Evolutionary conservation across 2,888 invertebrate genomes (phyloP).

Genomic region (Mamestra brassicae): DNA sequence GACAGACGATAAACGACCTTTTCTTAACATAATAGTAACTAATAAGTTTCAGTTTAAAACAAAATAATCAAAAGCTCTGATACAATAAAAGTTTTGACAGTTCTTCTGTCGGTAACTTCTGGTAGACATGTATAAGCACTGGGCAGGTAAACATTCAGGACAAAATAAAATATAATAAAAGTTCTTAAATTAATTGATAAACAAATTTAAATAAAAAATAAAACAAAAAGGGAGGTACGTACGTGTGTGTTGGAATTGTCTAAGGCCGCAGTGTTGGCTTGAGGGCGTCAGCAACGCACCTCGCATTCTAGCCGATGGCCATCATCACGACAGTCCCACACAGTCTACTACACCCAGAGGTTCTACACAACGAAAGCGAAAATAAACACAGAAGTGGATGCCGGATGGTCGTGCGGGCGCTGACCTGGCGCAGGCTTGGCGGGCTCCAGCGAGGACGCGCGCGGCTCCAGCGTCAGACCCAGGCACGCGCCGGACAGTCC

Average conservation of each 20-base stretch:
- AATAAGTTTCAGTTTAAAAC: slow-evolving; percentile 1
- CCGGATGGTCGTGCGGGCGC: slow-evolving; percentile 87
- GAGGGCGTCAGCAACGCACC: slow-evolving; percentile 91
- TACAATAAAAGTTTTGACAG: slow-evolving; percentile 37
- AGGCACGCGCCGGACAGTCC: slow-evolving; percentile 90
- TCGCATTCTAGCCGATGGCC: slow-evolving; percentile 91
- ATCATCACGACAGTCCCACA: slow-evolving; percentile 89
- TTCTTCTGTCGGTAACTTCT: slow-evolving; percentile 21
- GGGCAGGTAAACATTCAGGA: slow-evolving; percentile 51
- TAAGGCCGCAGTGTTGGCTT: slow-evolving; percentile 88
- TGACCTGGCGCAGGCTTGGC: slow-evolving; percentile 90
- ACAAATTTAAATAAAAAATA: slow-evolving; percentile 72
- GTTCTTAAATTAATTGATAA: slow-evolving; percentile 67
- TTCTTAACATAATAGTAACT: slow-evolving; percentile 18
- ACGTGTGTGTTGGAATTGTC: slow-evolving; percentile 88
- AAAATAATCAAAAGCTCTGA: slow-evolving; percentile 36
- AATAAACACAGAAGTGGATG: slow-evolving; percentile 90
- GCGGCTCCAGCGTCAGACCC: slow-evolving; percentile 90
- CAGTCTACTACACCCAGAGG: slow-evolving; percentile 88
- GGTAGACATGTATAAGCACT: slow-evolving; percentile 20
- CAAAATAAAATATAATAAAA: slow-evolving; percentile 63
- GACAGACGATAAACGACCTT: slow-evolving; percentile 6
- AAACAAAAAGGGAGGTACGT: slow-evolving; percentile 86
- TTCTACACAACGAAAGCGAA: slow-evolving; percentile 91
- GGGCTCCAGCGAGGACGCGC: slow-evolving; percentile 88